Evolutionary conservation across 2,888 invertebrate genomes (phyloP), one percentile per base, ranked within the genome.

Genomic region (Metacarcinus magister): DNA sequence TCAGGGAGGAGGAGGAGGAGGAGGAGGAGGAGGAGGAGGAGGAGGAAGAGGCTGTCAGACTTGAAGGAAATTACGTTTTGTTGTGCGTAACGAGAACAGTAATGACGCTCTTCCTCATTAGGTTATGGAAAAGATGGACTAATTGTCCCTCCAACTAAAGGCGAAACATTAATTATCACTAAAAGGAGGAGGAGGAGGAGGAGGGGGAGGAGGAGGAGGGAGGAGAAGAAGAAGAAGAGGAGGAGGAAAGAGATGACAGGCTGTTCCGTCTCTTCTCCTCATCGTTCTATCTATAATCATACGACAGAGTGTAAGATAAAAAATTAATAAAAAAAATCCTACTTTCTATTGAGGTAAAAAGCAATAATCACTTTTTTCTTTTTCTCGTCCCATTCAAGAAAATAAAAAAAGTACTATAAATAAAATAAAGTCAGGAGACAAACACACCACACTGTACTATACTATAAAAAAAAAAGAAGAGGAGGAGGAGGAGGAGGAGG

Each of bases 1-100:
- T 28, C 32, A 5, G 28, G 32, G 75, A 75, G 75, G 75, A 75
- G 75, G 28, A 75, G 28, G 75, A 75, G 28, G 75, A 75, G 75
- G 75, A 75, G 82, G 82, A 82, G 82, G 10, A 82, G 19, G 82
- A 82, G 82, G 82, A 82, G 82, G 82, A 82, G 82, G 82, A 82
- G 10, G 32, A 82, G 32, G 32, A 4, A 32, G 32, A 82, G 32
- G 82, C 28, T 82, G 82, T 32, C 82, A 82, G 82, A 82, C 82
- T 32, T 28, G 32, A 28, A 32, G 82, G 82, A 82, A 82, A 82
- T 82, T 82, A 32, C 82, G 82, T 82, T 32, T 13, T 82, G 82
- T 82, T 82, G 82, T 82, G 10, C 82, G 82, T 82, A 82, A 82
- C 82, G 82, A 82, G 82, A 32, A 32, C 28, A 82, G 32, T 82